Conservation (phyloP, 1,140 invertebrate species). For the Neuroterus valhalla region DNA sequence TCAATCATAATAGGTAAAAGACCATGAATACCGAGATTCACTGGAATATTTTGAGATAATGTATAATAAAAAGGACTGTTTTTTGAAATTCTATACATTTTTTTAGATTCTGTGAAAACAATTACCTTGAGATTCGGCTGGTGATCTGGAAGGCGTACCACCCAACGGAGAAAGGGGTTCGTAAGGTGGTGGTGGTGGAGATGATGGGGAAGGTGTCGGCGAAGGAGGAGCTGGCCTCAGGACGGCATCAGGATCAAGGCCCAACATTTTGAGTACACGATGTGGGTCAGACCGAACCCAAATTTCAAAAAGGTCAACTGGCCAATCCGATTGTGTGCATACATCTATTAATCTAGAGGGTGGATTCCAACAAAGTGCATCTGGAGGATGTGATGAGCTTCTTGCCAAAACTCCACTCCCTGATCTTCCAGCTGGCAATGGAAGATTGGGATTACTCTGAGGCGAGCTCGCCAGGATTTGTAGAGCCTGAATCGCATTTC, state of each 20-base stretch:
- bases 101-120: background rate
- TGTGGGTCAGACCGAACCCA: constrained; percentile 74
- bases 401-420: constrained; percentile 78
- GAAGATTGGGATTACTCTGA: constrained; percentile 73
- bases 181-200: constrained; percentile 69
- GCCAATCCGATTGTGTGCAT: constrained; percentile 75
- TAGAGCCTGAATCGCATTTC: constrained; percentile 87
- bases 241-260: constrained; percentile 72
- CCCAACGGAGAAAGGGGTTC: constrained; percentile 65
- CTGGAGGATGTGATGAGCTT: constrained; percentile 87
- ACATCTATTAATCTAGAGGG: constrained; percentile 59
- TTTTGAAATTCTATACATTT: too few species aligned
- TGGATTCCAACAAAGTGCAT: constrained; percentile 84
- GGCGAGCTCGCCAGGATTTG: constrained; percentile 83
- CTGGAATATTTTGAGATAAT: too few species aligned
- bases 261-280: constrained; percentile 73
- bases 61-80: too few species aligned
- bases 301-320: constrained; percentile 67
- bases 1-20: too few species aligned
- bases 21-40: too few species aligned
- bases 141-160: constrained; percentile 61
- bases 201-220: constrained; percentile 67
- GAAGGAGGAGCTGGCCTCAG: constrained; percentile 56
- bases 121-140: constrained; percentile 60
- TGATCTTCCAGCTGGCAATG: constrained; percentile 73